These are phyloP conservation scores for Labroides dimidiatus DNA, from an alignment of 2,797 vertebrate genomes.

Conservation along the genomic window DNA sequence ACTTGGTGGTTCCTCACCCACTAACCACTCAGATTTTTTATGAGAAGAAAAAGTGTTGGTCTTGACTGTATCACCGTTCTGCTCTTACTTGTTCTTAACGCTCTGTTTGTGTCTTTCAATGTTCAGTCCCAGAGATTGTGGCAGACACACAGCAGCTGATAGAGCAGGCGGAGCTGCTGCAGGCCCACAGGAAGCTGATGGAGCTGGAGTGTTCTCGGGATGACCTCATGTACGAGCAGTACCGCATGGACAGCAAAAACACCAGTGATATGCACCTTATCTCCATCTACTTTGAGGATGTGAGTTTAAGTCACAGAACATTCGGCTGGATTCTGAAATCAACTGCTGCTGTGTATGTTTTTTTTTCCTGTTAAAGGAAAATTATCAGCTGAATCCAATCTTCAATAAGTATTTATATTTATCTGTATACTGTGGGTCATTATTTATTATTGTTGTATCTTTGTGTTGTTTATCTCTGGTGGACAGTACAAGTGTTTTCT, in stretches of 20 bases:
- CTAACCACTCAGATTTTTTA: not conserved
- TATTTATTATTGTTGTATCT: too few species aligned
- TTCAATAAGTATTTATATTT: too few species aligned
- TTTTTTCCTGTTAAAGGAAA: too few species aligned
- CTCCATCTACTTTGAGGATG: constrained; percentile 90
- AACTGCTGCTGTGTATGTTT: too few species aligned
- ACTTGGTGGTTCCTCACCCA: fast-evolving
- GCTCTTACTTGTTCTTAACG: not conserved
- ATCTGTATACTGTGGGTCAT: too few species aligned
- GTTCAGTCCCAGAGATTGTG: constrained; percentile 93
- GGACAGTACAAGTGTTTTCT: too few species aligned
- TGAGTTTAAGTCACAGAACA: constrained; percentile 31
- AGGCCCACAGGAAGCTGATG: constrained; percentile 95
- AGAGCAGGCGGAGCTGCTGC: constrained; percentile 91
- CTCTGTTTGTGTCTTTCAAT: not conserved
- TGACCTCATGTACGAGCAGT: constrained; percentile 98
- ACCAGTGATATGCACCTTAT: constrained; percentile 95
- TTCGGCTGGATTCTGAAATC: too few species aligned
- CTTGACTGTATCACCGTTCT: not conserved
- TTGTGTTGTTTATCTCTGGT: too few species aligned
- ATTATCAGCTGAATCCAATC: too few species aligned
- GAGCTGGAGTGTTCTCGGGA: constrained; percentile 97
- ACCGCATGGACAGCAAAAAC: constrained; percentile 96
- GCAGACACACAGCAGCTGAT: constrained; percentile 91
- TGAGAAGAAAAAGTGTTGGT: not conserved